phyloP scores from a whole-genome alignment of 2,113 vertebrate genomes.

The Heterochromis multidens region DNA sequence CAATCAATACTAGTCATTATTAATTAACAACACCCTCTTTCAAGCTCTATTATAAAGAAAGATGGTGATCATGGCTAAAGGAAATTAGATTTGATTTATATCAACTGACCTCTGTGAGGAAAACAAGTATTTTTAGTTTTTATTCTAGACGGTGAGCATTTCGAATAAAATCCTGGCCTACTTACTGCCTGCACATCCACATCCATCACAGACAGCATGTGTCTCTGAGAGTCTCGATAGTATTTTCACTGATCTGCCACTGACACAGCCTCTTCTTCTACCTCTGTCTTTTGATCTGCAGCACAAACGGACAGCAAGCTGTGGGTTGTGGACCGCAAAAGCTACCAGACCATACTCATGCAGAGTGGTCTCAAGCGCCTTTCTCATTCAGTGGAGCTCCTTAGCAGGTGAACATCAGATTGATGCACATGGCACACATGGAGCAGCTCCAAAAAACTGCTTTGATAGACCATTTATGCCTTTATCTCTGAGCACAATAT shows the following conservation, averaged over 20 bases:
- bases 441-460: not conserved
- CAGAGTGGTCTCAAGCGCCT: slow-evolving; percentile 57
- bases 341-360: slow-evolving; percentile 71
- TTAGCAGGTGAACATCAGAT: slow-evolving; percentile 65
- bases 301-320: slow-evolving; percentile 70
- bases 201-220: not conserved
- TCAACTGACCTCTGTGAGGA: not conserved
- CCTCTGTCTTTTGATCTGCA: slow-evolving; percentile 48
- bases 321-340: slow-evolving; percentile 74
- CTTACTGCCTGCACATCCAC: not conserved
- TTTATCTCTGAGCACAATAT: not conserved
- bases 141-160: not conserved
- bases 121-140: not conserved
- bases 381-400: slow-evolving; percentile 64
- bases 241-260: not conserved
- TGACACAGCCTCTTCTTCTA: slow-evolving; percentile 1
- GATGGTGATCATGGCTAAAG: slow-evolving; percentile 14
- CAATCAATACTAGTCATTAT: slow-evolving; percentile 58
- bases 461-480: not conserved
- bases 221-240: not conserved
- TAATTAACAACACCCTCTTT: slow-evolving; percentile 53
- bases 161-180: not conserved
- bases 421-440: not conserved
- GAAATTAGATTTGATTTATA: slow-evolving; percentile 34
- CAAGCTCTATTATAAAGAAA: slow-evolving; percentile 30